Base-by-base conservation (phyloP, 2,888 invertebrate genomes). In the Panopea generosa region DNA sequence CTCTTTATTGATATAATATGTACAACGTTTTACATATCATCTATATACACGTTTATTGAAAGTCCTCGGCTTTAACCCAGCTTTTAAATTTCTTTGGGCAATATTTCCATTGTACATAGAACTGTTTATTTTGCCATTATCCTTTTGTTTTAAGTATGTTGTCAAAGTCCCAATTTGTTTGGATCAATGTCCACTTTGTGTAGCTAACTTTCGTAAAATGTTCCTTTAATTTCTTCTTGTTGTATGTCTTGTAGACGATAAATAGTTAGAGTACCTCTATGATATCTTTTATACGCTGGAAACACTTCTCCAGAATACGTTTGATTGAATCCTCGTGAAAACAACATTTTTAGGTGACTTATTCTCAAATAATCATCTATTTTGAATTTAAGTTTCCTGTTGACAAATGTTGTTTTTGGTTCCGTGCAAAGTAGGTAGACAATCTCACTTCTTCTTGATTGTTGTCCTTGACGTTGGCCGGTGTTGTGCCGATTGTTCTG, bases 61-160 rank as follows among this genome's bases (percentile, higher is more conserved):
- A n/a, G 43, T 78, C 73, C 57, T 20, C 55, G 11, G 79, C 74
- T 29, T 66, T 66, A 11, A 80, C 49, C 80, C 77, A 83, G 14
- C 66, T 69, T 61, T 74, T 73, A 45, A 83, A 81, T 68, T 75
- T 83, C 60, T 71, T 71, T 7, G 80, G 74, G 50, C 59, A 83
- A 53, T 77, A 53, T 49, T 75, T 43, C 81, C 83, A 83, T 71
- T 79, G 75, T 3, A 73, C 82, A 40, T 60, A 71, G 33, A 70
- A 55, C 62, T 79, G 73, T 73, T 69, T 76, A 18, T 69, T 55
- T 3, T 20, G 29, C 49, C 72, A 63, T 24, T 65, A 66, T n/a
- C 81, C 76, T 56, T 67, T 57, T 6, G 69, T 55, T 43, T 73
- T 73, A n/a, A 82, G 33, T 7, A 82, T 52, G 1, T 45, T 50